Evolutionary conservation across 2,797 vertebrate species (phyloP).

Genomic region (Eutrigla gurnardus): DNA sequence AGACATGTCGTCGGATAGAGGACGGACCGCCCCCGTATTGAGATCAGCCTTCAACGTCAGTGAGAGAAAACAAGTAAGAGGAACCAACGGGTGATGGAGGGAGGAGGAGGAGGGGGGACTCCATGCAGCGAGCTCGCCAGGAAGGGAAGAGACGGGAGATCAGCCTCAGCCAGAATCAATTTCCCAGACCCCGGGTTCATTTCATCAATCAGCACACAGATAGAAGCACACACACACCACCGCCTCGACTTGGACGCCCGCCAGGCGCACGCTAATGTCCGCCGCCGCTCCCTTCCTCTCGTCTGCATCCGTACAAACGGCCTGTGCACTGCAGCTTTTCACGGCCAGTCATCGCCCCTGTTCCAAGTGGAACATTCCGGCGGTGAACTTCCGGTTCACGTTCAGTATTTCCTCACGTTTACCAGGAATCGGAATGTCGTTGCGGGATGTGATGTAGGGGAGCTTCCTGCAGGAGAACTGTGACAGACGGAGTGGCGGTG

Average conservation of each 20-base stretch:
- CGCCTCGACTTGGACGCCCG: slow-evolving; percentile 54
- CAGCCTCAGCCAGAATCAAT: slow-evolving; percentile 79
- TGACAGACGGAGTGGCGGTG: slow-evolving; percentile 70
- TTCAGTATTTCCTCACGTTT: slow-evolving; percentile 51
- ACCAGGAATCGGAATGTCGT: background rate
- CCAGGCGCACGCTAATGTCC: slow-evolving; percentile 70
- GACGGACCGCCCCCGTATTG: slow-evolving; percentile 26
- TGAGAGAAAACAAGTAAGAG: slow-evolving; percentile 41
- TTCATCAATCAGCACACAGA: slow-evolving; percentile 82
- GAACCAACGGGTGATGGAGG: slow-evolving; percentile 39
- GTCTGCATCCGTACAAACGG: slow-evolving; percentile 63
- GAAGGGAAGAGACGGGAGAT: slow-evolving; percentile 51
- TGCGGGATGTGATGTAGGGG: slow-evolving; percentile 14
- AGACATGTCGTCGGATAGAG: slow-evolving; percentile 39
- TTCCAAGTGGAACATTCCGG: slow-evolving; percentile 58
- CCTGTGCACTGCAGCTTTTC: slow-evolving; percentile 60
- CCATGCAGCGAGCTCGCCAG: slow-evolving; percentile 36
- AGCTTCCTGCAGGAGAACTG: slow-evolving; percentile 43
- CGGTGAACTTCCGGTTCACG: slow-evolving; percentile 37
- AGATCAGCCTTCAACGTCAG: slow-evolving; percentile 42
- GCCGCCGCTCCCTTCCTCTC: slow-evolving; percentile 69
- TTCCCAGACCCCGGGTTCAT: slow-evolving; percentile 79
- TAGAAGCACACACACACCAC: slow-evolving; percentile 66
- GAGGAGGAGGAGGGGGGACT: slow-evolving; percentile 15
- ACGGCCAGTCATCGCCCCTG: slow-evolving; percentile 44